Conservation (phyloP, 2,797 vertebrate genomes). For the Enteromius viviparus region DNA sequence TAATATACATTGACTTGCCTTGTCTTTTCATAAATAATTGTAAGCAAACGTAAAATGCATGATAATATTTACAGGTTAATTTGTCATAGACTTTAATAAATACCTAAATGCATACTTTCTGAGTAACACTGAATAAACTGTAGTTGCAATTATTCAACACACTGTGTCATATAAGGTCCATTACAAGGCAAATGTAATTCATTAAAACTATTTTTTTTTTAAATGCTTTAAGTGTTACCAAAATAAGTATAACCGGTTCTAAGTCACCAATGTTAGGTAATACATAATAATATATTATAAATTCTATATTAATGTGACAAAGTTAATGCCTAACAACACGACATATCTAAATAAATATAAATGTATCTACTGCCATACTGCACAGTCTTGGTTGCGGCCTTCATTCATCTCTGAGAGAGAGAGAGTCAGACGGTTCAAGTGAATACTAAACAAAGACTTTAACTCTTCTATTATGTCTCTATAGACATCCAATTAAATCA, state of each 20-base stretch:
- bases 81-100: not conserved
- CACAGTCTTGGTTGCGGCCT: not conserved
- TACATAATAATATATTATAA: not conserved
- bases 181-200: not conserved
- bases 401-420: conserved; percentile 10
- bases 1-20: not conserved
- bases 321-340: not conserved
- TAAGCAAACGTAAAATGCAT: not conserved
- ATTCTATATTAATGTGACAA: not conserved
- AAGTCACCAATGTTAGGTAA: not conserved
- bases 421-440: conserved; percentile 30
- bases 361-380: not conserved
- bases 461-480: conserved; percentile 43
- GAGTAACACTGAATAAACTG: not conserved
- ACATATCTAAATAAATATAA: not conserved
- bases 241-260: not conserved
- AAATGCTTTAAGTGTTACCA: not conserved
- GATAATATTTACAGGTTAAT: not conserved
- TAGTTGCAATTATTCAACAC: not conserved
- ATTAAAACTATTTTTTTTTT: not conserved
- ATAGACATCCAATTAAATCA: conserved; percentile 51
- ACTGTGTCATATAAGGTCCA: not conserved
- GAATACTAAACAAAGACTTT: conserved; percentile 52
- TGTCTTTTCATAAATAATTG: not conserved
- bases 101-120: not conserved